Evolutionary conservation across 2,113 vertebrate genomes (phyloP), one percentile per base, ranked within the genome.

Genomic region (Platichthys flesus): DNA sequence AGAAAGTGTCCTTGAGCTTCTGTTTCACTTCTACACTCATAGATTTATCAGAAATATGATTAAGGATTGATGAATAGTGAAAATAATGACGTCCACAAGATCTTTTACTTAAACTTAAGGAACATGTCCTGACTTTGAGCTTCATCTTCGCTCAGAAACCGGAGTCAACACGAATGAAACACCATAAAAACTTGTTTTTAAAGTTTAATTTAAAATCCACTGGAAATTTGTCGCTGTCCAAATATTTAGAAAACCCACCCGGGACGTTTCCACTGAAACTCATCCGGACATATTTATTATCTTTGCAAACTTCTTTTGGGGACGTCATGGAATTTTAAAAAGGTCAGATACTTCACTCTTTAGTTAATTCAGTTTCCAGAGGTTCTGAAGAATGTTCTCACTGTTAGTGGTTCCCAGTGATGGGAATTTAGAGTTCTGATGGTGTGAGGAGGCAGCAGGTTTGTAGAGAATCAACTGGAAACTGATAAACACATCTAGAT

Each of bases 211-310:
- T 59, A 15, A 31, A n/a, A 63, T 45, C 20, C 28, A 55, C 2
- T 12, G 40, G 40, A 42, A 10, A 42, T 10, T 12, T 10, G 40
- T 42, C 40, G 12, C 15, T 37, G 61, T 59, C 51, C 49, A 81
- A 80, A 84, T 40, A 77, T 59, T 83, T 78, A 42, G 13, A 9
- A 52, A 37, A 24, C 24, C 57, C 10, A 26, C 52, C 28, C 77
- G 72, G 63, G 49, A 82, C 72, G 66, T 88, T 81, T 89, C 80
- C 82, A 15, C 60, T 47, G 55, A 72, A 83, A 79, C 47, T 62
- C 75, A 49, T 40, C 67, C 42, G 42, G 76, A 52, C 63, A 49
- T 74, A 59, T 84, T 85, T 78, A 80, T 63, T 21, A 26, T 51
- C 28, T 23, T 6, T 47, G 37, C 28, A 65, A 73, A 82, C 59